A percentile compares a stretch with the other conserved stretches of the same genome.
These are phyloP conservation scores for Cyanocitta stelleri DNA, from an alignment of 2,113 vertebrate genomes.

Conservation along the genomic window DNA sequence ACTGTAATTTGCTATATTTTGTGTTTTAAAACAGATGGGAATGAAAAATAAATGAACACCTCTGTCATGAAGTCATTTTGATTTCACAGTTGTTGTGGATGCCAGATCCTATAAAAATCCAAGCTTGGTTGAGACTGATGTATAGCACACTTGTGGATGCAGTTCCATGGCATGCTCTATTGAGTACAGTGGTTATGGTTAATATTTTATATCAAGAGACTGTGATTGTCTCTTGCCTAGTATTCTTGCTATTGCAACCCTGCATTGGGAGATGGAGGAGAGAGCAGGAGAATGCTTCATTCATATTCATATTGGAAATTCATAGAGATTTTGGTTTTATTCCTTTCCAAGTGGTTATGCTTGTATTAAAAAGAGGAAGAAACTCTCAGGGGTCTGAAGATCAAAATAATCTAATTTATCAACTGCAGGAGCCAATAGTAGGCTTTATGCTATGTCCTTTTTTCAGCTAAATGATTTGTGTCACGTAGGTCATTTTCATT, in stretches of 20 bases:
- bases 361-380: not conserved
- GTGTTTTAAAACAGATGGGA: constrained; percentile 1
- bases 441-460: not conserved
- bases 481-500: not conserved
- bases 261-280: not conserved
- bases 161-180: not conserved
- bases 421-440: not conserved
- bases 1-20: constrained; percentile 30
- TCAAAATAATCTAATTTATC: not conserved
- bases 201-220: not conserved
- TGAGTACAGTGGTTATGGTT: not conserved
- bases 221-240: not conserved
- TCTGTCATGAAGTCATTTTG: not conserved
- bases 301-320: not conserved
- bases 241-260: not conserved
- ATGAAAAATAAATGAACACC: not conserved
- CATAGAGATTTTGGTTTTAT: not conserved
- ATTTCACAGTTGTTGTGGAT: not conserved
- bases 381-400: not conserved
- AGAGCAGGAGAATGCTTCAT: not conserved
- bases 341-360: not conserved
- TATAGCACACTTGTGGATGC: not conserved
- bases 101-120: not conserved
- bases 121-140: not conserved
- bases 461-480: not conserved